Base-by-base conservation (phyloP, 37 sponge, comb jelly and placozoan species). In the Eunapius fragilis region DNA sequence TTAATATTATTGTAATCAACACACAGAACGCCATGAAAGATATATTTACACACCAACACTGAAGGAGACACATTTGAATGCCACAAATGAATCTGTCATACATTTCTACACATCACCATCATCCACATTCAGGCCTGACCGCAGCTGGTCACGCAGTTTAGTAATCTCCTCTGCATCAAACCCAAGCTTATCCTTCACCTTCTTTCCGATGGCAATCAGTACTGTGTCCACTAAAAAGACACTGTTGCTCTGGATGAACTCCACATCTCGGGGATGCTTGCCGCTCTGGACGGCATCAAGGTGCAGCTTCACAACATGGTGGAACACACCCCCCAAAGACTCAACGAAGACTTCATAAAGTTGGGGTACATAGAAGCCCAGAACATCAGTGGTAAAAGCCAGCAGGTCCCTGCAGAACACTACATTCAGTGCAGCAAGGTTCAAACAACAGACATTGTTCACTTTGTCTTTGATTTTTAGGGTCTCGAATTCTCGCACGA, bases 361-460 rank as follows among this genome's bases (percentile, higher is more conserved):
- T 68, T 95, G 84, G 35, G 96, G 91, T 13, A 80, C 72, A 75
- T 92, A 88, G 69, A 95, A 37, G 35, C 69, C 84, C 0, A 92
- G 78, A 5, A 77, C 82, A 32, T 92, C 91, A 27, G 82, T 80
- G 70, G 89, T 80, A 37, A 86, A 92, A 26, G 49, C 26, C 68
- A 87, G 35, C 48, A 83, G 69, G 23, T 28, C 31, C 72, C 67
- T 37, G 80, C 96, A 96, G 81, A 93, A 91, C 58, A 27, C 75
- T 49, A 96, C 49, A 7, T 91, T 96, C 31, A 93, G 90, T 23
- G 74, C 19, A 31, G 91, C 90, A 17, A 96, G 85, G 71, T 96
- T 93, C 25, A 96, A 80, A 23, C 90, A 78, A 31, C 82, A 67
- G 5, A 85, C 88, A 33, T 37, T 79, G 10, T 96, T 96, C 41